Base-by-base conservation (phyloP, 2,113 vertebrate genomes). In the Pheucticus melanocephalus region DNA sequence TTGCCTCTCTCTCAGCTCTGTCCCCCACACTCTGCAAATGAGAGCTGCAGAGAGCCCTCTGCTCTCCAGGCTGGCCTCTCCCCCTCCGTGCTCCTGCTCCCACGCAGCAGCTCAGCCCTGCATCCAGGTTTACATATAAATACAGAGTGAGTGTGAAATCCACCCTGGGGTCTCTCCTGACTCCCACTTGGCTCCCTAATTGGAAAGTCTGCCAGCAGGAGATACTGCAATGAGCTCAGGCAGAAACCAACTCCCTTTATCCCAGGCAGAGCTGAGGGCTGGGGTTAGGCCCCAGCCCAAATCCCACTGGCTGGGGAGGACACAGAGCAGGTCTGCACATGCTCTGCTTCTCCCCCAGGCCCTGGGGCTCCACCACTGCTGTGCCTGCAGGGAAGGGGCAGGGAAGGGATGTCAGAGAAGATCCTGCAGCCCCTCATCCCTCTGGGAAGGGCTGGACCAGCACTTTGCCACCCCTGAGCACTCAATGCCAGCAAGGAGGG, bases 181-280 rank as follows among this genome's bases (percentile, higher is more conserved):
- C 95, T 97, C 93, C 96, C 93, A 92, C 95, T 92, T 85, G 90
- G 87, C 90, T 96, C 85, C 68, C 90, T 92, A 96, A 94, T 94
- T 97, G 95, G 93, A 95, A 95, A 95, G 60, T n/a, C 92, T 96
- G 79, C 94, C 96, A 96, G 92, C 90, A 93, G 94, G 92, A 95
- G 94, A 96, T 93, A 88, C 4, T 96, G 95, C 95, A 95, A 4
- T 57, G 82, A 95, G 90, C 93, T 92, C 27, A 86, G 81, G 75
- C 90, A 95, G 92, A 82, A 94, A 86, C 82, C 86, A 92, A 31
- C 60, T 95, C 54, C 79, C 94, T 94, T 90, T 85, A 87, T 90
- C 70, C 87, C 75, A 40, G 82, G 90, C 90, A 80, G 75, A 77
- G 90, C 39, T 50, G 63, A 30, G 0, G 5, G 35, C 63, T 69